A percentile compares a stretch with the other conserved stretches of the same genome.
Evolutionary conservation across 2,797 vertebrate genomes (phyloP).

Genomic region (Macropus fuliginosus): DNA sequence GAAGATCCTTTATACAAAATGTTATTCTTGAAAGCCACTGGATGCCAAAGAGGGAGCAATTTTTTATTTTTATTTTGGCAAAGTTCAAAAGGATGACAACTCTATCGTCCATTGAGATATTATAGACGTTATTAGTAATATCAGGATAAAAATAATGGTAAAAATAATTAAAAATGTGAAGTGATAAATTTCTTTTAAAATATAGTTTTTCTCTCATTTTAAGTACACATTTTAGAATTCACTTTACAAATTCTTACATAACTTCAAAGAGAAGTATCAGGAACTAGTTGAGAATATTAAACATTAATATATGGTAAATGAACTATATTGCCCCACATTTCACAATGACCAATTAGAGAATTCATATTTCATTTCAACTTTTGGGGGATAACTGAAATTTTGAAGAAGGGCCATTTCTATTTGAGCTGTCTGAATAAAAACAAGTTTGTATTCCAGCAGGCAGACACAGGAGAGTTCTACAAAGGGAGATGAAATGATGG

Average conservation of each 20-base stretch:
- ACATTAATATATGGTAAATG: constrained; percentile 50
- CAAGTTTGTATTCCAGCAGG: constrained; percentile 54
- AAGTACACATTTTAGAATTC: constrained; percentile 12
- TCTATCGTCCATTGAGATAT: background rate
- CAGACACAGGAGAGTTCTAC: constrained; percentile 64
- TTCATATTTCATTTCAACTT: constrained; percentile 29
- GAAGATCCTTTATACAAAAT: background rate
- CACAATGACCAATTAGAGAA: constrained; percentile 14
- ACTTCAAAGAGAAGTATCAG: constrained; percentile 14
- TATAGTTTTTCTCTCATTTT: background rate
- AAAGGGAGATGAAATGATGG: constrained; percentile 73
- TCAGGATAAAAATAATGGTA: background rate
- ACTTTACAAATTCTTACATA: background rate
- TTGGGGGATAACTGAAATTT: constrained; percentile 49
- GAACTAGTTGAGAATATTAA: constrained; percentile 39
- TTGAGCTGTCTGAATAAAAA: constrained; percentile 67
- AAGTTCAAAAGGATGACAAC: constrained; percentile 30
- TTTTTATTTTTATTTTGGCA: constrained; percentile 3
- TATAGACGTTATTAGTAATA: background rate
- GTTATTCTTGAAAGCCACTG: background rate
- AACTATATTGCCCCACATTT: constrained; percentile 28
- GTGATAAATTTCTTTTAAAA: background rate
- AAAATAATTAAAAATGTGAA: background rate
- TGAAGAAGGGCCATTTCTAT: constrained; percentile 52
- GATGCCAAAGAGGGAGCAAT: background rate